phyloP scores from a whole-genome alignment of 2,113 vertebrate species.

The Lates calcarifer region DNA sequence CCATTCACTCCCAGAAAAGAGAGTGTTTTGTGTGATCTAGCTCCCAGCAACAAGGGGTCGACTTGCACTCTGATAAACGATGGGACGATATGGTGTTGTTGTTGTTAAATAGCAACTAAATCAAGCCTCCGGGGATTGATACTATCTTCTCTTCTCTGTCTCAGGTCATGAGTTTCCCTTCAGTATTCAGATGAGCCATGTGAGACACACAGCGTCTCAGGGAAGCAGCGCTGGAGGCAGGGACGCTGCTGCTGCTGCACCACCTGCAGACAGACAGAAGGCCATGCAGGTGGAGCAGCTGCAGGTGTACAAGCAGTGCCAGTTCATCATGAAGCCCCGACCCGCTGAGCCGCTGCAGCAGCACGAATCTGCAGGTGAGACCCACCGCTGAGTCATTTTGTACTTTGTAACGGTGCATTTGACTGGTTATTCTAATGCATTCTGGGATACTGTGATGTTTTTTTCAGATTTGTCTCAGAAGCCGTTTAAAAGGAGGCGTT shows the following conservation, averaged over 20 bases:
- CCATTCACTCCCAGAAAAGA: slow-evolving; percentile 31
- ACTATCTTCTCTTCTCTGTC: slow-evolving; percentile 29
- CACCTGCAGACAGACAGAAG: slow-evolving; percentile 52
- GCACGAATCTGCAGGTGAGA: slow-evolving; percentile 49
- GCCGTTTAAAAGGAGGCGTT: slow-evolving; percentile 89
- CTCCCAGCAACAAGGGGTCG: background rate
- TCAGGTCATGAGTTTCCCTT: slow-evolving; percentile 97
- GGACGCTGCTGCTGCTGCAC: background rate
- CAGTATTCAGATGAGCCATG: slow-evolving; percentile 95
- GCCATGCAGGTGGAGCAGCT: slow-evolving; percentile 61
- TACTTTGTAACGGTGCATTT: too few species aligned
- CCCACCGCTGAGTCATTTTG: too few species aligned
- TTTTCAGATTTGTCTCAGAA: slow-evolving; percentile 89
- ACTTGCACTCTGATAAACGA: background rate
- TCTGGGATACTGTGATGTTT: background rate
- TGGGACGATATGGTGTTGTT: background rate
- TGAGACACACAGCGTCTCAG: slow-evolving; percentile 58
- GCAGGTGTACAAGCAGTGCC: slow-evolving; percentile 88
- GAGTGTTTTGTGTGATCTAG: background rate
- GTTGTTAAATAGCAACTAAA: background rate
- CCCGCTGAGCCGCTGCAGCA: slow-evolving; percentile 26
- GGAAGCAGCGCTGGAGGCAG: slow-evolving; percentile 13
- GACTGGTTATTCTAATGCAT: background rate
- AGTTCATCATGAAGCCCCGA: slow-evolving; percentile 88
- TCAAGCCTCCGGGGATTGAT: background rate